Base-by-base conservation (phyloP, 2,888 invertebrate species). In the Latrodectus hesperus region DNA sequence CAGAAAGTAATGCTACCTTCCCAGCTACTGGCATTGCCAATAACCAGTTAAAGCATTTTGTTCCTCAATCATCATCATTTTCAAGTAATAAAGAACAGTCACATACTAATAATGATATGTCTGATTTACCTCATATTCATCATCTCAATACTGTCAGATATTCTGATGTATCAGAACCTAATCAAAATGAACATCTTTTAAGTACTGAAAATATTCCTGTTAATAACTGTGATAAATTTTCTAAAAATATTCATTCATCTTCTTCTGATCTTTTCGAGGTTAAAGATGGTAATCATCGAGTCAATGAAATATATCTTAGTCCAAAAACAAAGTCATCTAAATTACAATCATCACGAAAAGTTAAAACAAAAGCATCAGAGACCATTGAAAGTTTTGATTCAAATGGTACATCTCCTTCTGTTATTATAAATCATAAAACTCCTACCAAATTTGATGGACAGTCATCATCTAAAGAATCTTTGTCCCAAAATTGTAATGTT, bases 1-100 rank as follows among this genome's bases (percentile, higher is more conserved):
- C 64, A 78, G 78, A 78, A 22, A 65, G 65, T n/a, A 22, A 55
- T n/a, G 51, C 64, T n/a, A 72, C 71, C 6, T 72, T 64, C 55
- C 64, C 53, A 10, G 76, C 71, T 78, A 22, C 72, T 67, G 67
- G 65, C 53, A 64, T 84, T 51, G 26, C 49, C 22, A 84, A 73
- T 49, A 67, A 55, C 22, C 76, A 76, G 49, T 75, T 76, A 11
- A 83, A 83, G 64, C 71, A 77, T n/a, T 51, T 78, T 10, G 12
- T 67, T 73, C 16, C 84, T 1, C 26, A 38, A 49, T 67, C 55
- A 68, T 38, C 60, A 49, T n/a, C 38, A 14, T 60, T 64, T 75
- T 68, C 82, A 17, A 82, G 55, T 53, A 70, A 12, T 16, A 60
- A 67, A 65, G 55, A 49, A 70, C 51, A 70, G 10, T 52, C 16